phyloP scores from a whole-genome alignment of 2,113 vertebrate species.

The Tor tambroides region DNA sequence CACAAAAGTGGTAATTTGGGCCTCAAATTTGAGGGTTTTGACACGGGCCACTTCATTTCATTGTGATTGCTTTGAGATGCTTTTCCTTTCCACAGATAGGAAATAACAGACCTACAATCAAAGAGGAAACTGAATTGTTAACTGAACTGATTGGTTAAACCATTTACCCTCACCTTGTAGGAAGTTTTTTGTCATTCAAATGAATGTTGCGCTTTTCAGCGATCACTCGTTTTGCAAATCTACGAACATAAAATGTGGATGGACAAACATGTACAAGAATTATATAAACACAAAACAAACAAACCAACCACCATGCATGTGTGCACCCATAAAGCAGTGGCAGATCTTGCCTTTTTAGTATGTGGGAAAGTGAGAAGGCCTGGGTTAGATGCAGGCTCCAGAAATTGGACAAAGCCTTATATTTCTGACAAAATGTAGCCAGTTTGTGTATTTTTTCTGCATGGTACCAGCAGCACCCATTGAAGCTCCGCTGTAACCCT shows the following conservation, averaged over 20 bases:
- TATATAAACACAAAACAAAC: not conserved
- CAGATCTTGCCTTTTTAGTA: not conserved
- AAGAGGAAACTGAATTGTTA: not conserved
- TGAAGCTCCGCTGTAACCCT: not conserved
- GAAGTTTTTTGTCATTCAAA: not conserved
- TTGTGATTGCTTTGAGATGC: not conserved
- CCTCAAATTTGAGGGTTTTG: not conserved
- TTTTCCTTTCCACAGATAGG: not conserved
- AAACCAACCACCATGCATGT: not conserved
- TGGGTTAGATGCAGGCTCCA: not conserved
- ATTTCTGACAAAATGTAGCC: not conserved
- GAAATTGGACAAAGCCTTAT: not conserved
- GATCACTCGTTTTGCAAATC: not conserved
- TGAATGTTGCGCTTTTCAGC: not conserved
- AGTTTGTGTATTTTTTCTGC: not conserved
- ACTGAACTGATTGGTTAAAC: not conserved
- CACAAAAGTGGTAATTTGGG: not conserved
- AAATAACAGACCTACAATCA: not conserved
- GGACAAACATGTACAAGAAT: not conserved
- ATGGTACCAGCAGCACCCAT: not conserved
- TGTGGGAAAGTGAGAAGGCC: not conserved
- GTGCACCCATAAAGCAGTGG: not conserved
- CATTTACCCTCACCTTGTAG: not conserved
- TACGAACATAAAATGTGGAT: not conserved
- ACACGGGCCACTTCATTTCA: slow-evolving; percentile 13